phyloP scores from a whole-genome alignment of 2,113 vertebrate species.

The Motacilla tschutschensis region DNA sequence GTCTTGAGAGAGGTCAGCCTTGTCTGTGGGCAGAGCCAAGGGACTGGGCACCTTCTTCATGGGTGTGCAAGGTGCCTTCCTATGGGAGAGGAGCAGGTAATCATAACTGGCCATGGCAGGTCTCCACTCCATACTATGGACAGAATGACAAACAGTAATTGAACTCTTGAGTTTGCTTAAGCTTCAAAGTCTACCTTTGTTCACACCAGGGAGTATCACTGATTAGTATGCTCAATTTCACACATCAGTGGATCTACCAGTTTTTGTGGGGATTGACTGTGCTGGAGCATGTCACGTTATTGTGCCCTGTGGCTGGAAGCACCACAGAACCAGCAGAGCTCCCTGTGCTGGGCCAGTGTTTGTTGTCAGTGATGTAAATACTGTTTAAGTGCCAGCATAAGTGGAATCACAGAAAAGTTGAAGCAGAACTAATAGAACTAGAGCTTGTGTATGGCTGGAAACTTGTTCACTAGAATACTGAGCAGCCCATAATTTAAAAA shows the following conservation, averaged over 20 bases:
- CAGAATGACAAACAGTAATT: not conserved
- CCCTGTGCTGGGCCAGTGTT: not conserved
- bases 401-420: not conserved
- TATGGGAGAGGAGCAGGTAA: not conserved
- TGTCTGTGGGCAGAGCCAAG: not conserved
- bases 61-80: not conserved
- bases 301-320: not conserved
- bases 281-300: not conserved
- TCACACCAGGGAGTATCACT: not conserved
- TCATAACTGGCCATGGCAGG: rapidly evolving
- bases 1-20: not conserved
- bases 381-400: not conserved
- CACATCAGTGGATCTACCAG: not conserved
- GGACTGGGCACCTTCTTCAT: not conserved
- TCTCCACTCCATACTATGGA: not conserved
- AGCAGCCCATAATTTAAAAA: not conserved
- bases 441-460: not conserved
- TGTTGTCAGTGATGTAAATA: not conserved
- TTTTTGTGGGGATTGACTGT: not conserved
- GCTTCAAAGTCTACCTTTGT: not conserved
- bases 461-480: not conserved
- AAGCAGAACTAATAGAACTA: not conserved
- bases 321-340: not conserved
- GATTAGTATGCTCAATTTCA: not conserved
- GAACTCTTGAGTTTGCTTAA: not conserved